Conservation (phyloP, 1,140 invertebrate genomes). For the Drosophila murphyi region DNA sequence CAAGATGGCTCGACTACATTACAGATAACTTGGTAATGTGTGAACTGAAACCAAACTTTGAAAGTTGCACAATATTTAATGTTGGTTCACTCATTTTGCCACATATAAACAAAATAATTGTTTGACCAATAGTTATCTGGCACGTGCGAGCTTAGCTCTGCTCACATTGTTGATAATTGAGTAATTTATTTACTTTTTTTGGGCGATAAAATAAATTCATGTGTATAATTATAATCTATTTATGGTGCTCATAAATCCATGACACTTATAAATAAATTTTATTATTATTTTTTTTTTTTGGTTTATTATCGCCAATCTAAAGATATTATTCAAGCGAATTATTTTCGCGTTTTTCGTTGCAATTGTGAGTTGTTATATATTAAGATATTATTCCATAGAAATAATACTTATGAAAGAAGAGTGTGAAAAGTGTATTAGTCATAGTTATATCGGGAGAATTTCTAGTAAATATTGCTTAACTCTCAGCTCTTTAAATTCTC, state of each 20-base stretch:
- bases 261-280: background rate
- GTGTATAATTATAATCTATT: constrained; percentile 49
- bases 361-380: constrained; percentile 4
- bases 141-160: constrained; percentile 23
- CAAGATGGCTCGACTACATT: background rate
- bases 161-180: constrained; percentile 22
- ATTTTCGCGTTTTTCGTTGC: constrained; percentile 11
- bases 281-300: background rate
- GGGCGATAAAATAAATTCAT: constrained; percentile 4
- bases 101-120: background rate
- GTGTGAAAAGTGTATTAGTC: background rate
- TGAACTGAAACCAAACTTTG: constrained; percentile 1
- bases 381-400: background rate
- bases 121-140: constrained; percentile 15
- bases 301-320: constrained; percentile 4
- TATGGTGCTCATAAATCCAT: constrained; percentile 26
- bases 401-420: no score
- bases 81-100: background rate
- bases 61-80: background rate
- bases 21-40: constrained; percentile 8
- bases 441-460: no score
- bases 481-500: no score
- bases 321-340: background rate
- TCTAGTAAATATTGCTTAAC: no score
- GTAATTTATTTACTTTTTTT: background rate